These are phyloP conservation scores for Elgonia sp. DNA, from an alignment of 2,888 invertebrate species.

Conservation along the genomic window DNA sequence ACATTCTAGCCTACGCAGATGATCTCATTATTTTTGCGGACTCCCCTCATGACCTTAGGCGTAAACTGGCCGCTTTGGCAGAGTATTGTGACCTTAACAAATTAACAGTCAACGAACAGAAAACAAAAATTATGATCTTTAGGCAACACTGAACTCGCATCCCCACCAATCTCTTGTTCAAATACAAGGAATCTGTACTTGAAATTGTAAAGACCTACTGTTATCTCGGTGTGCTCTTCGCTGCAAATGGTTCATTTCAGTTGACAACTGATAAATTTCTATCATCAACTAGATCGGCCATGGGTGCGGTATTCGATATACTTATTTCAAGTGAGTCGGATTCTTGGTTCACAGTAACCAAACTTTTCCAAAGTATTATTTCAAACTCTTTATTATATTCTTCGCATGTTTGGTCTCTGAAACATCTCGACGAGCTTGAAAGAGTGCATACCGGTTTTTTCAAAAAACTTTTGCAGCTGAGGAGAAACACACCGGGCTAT, in stretches of 20 bases:
- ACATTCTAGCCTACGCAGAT: background rate
- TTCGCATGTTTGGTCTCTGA: background rate
- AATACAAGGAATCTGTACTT: background rate
- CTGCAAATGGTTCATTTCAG: background rate
- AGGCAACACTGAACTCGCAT: background rate
- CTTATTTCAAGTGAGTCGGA: background rate
- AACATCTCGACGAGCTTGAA: background rate
- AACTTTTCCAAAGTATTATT: background rate
- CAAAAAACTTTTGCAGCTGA: background rate
- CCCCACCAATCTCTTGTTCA: background rate
- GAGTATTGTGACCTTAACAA: background rate
- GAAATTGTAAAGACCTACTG: background rate
- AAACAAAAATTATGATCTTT: background rate
- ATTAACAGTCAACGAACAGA: background rate
- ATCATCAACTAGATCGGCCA: background rate
- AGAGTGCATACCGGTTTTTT: background rate
- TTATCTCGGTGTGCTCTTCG: constrained; percentile 1
- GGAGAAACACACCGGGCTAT: background rate
- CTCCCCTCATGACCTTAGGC: background rate
- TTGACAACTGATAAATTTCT: background rate
- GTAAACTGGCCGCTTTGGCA: too few species aligned
- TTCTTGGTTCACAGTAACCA: background rate
- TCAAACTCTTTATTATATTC: background rate
- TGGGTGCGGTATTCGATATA: background rate
- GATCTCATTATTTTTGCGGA: background rate